Base-by-base conservation (phyloP, 2,888 invertebrate genomes). In the Limnephilus marmoratus region DNA sequence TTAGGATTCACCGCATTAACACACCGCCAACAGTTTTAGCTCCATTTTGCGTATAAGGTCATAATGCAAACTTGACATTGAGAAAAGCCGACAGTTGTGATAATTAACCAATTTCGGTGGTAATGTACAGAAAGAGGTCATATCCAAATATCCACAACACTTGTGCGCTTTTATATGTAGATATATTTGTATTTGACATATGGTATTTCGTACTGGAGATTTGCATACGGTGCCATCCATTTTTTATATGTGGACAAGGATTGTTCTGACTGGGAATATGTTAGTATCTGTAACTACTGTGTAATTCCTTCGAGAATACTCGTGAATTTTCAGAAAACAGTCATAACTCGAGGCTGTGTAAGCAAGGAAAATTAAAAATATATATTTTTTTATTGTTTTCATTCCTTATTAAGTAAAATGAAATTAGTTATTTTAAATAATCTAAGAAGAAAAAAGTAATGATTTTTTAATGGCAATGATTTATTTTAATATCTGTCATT, bases 31-130 rank as follows among this genome's bases (percentile, higher is more conserved):
- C 53, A 29, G 87, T 31, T 53, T 53, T 49, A 41, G 82, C 83
- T 82, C 29, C 45, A 82, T 90, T 90, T 90, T 85, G 81, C 45
- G 83, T 41, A 53, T 85, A 85, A 85, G 85, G 90, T 85, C 68
- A 85, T 49, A 68, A 90, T 90, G 68, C 85, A 68, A 90, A 90
- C 90, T 90, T 90, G 90, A 85, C 90, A 82, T 85, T 90, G 90
- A 90, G 90, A 90, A 37, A 83, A 89, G 15, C 49, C 83, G 85
- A n/a, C 85, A 3, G 68, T 85, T 68, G 68, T 68, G 41, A 85
- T 90, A 85, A 85, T 90, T 83, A 90, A 85, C 85, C 68, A 81
- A 90, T 85, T 90, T 85, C 85, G 45, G 85, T 85, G 90, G 83
- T 68, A 37, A 53, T 85, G 24, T 4, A 53, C n/a, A 18, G 68